These are phyloP conservation scores for Phrynocephalus versicolor DNA, from an alignment of 2,113 vertebrate genomes.

Conservation along the genomic window DNA sequence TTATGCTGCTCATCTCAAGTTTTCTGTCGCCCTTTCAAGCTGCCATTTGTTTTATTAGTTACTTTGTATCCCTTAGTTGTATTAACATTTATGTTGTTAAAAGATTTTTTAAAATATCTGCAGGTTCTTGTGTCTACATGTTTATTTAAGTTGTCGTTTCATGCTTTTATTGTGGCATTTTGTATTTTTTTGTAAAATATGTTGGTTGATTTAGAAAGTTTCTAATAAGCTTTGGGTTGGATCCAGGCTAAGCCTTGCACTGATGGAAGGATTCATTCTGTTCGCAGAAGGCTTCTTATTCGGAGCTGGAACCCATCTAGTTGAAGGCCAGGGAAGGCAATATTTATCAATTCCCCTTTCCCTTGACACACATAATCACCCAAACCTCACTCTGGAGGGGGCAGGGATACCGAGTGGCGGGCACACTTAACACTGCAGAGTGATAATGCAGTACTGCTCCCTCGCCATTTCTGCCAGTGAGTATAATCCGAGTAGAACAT, in stretches of 20 bases:
- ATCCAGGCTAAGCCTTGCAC: background rate
- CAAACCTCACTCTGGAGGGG: too few species aligned
- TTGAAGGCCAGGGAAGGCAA: background rate
- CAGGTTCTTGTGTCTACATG: conserved; percentile 10
- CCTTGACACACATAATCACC: too few species aligned
- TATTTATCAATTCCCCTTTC: background rate
- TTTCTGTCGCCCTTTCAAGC: conserved; percentile 26
- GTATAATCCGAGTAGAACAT: background rate
- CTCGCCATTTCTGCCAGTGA: background rate
- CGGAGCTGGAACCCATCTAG: too few species aligned
- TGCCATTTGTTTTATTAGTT: background rate
- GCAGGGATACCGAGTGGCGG: too few species aligned
- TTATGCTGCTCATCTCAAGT: conserved; percentile 23
- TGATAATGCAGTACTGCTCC: too few species aligned
- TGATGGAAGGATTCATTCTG: background rate
- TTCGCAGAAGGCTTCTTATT: background rate
- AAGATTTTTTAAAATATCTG: conserved; percentile 39
- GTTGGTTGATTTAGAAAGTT: conserved; percentile 63
- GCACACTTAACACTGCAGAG: too few species aligned
- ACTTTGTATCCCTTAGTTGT: conserved; percentile 32
- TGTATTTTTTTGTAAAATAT: conserved; percentile 39
- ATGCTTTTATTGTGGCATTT: conserved; percentile 30
- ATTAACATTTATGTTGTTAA: conserved; percentile 3
- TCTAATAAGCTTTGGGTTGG: conserved; percentile 37
- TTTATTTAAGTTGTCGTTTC: conserved; percentile 17